Evolutionary conservation across 2,888 invertebrate genomes (phyloP), one percentile per base, ranked within the genome.

Genomic region (Syritta pipiens): DNA sequence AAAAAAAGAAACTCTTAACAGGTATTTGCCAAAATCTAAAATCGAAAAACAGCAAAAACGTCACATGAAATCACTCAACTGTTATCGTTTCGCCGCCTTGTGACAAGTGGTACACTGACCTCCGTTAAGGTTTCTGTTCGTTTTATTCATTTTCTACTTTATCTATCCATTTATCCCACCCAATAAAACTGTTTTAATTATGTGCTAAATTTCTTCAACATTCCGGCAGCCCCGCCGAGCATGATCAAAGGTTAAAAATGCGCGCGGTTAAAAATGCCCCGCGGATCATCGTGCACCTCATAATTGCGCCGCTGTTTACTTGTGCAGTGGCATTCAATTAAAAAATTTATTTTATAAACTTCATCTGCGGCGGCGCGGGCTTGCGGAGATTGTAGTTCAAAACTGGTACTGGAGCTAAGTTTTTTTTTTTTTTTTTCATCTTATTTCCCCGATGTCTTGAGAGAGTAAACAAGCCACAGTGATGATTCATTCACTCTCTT

Each of bases 401-500:
- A 65, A 46, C 42, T 57, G 57, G 40, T 28, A 60, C 46, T 46
- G 28, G 26, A 40, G 37, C 35, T n/a, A n/a, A n/a, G n/a, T n/a
- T n/a, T n/a, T n/a, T n/a, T n/a, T n/a, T n/a, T n/a, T n/a, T n/a
- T n/a, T n/a, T n/a, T n/a, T n/a, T n/a, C n/a, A n/a, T n/a, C n/a
- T n/a, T n/a, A n/a, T n/a, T n/a, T n/a, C n/a, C n/a, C n/a, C n/a
- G n/a, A n/a, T n/a, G n/a, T n/a, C n/a, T n/a, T n/a, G n/a, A n/a
- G n/a, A n/a, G 40, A 26, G 20, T 42, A 49, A 51, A 63, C 49
- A 49, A 32, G 10, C n/a, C 14, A 22, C 22, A 12, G 44, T 30
- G 22, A 28, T 76, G 76, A 76, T 32, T 76, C 76, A 76, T 62
- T 62, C 35, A 24, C 22, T 69, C 30, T 14, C 40, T 32, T 35